phyloP scores from a whole-genome alignment of 1,140 invertebrate genomes.

The Magallana ariakensis region DNA sequence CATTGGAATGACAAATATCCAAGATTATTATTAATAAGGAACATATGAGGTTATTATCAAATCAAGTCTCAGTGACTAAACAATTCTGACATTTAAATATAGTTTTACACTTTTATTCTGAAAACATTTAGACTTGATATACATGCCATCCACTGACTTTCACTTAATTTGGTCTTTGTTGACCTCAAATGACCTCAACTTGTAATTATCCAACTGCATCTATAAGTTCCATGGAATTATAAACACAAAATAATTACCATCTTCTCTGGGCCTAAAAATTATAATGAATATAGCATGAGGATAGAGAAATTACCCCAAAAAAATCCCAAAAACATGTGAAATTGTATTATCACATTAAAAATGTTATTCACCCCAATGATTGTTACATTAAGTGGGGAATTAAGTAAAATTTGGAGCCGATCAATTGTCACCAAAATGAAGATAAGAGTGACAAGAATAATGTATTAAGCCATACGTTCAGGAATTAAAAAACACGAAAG shows the following conservation, averaged over 20 bases:
- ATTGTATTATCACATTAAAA: no score
- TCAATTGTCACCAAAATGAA: conserved; percentile 9
- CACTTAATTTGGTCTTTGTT: not conserved
- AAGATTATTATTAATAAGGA: conserved; percentile 19
- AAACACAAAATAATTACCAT: no score
- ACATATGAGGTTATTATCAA: conserved; percentile 7
- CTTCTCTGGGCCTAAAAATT: no score
- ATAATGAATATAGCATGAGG: no score
- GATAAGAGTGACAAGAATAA: conserved; percentile 23
- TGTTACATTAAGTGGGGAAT: no score
- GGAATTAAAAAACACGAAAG: conserved; percentile 12
- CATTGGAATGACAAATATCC: not conserved
- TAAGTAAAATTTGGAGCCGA: not conserved
- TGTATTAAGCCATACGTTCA: conserved; percentile 23
- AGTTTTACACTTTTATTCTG: not conserved
- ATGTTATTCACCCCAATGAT: no score
- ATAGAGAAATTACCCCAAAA: no score
- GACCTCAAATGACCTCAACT: not conserved
- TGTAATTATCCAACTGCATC: not conserved
- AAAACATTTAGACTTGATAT: not conserved
- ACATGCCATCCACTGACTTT: not conserved
- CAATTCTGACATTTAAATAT: not conserved
- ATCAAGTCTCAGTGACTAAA: not conserved
- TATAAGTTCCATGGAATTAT: not conserved
- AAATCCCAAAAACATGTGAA: no score